Percentiles rank a stretch among this genome's conserved stretches.
Conservation (phyloP, 1,140 invertebrate genomes). For the Brevipalpus yothersi region DNA sequence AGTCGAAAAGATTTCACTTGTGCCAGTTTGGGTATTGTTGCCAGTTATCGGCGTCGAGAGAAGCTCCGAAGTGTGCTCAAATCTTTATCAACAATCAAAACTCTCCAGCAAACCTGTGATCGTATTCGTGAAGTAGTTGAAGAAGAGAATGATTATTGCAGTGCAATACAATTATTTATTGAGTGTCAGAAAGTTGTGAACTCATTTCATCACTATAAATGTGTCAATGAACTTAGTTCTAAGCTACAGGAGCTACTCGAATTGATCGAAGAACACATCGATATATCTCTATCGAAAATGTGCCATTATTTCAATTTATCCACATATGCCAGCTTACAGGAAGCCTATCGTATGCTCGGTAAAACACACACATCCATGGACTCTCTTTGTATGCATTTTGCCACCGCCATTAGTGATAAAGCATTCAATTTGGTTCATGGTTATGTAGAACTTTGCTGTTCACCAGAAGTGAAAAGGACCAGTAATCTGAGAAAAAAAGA, state of each 20-base stretch:
- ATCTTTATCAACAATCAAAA: constrained; percentile 53
- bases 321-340: constrained; percentile 49
- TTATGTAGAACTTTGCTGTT: constrained; percentile 33
- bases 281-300: constrained; percentile 54
- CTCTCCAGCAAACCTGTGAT: constrained; percentile 54
- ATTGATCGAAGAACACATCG: constrained; percentile 70
- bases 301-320: constrained; percentile 18
- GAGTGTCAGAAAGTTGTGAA: constrained; percentile 62
- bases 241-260: constrained; percentile 59
- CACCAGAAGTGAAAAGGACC: constrained; percentile 17
- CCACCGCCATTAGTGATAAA: constrained; percentile 69
- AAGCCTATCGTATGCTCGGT: constrained; percentile 55
- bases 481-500: constrained; percentile 40
- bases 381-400: constrained; percentile 81
- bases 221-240: constrained; percentile 46
- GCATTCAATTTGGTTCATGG: constrained; percentile 48
- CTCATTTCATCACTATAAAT: constrained; percentile 54
- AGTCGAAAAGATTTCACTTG: constrained; percentile 56
- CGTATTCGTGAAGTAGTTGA: constrained; percentile 49
- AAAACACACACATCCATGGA: constrained; percentile 75
- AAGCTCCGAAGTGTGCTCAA: constrained; percentile 46
- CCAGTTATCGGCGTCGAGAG: constrained; percentile 61
- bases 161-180: constrained; percentile 58
- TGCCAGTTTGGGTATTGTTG: constrained; percentile 55
- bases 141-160: constrained; percentile 56